Conservation (phyloP, 2,888 invertebrate species). For the Conomelus anceps region DNA sequence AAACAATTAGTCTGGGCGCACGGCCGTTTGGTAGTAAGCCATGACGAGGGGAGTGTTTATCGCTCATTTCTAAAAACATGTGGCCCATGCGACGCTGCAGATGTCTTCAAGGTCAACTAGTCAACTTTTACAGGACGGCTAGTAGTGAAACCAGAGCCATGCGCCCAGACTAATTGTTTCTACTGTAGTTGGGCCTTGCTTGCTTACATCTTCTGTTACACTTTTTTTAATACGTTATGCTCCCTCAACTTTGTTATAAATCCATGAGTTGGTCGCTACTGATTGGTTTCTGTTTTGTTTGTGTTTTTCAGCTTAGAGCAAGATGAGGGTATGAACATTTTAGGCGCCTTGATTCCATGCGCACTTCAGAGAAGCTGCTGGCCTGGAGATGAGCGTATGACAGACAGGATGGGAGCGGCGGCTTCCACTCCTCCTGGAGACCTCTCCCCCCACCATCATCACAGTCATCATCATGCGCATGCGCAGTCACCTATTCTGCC, state of each 20-base stretch:
- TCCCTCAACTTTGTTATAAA: background rate
- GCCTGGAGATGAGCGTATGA: slow-evolving; percentile 34
- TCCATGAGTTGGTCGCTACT: background rate
- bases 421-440: slow-evolving; percentile 32
- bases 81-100: too few species aligned
- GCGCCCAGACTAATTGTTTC: too few species aligned
- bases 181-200: too few species aligned
- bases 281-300: background rate
- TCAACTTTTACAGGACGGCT: too few species aligned
- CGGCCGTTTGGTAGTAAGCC: too few species aligned
- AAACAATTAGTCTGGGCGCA: too few species aligned
- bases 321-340: slow-evolving; percentile 32
- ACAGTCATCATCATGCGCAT: background rate
- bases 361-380: slow-evolving; percentile 30
- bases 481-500: slow-evolving; percentile 18
- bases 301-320: slow-evolving; percentile 18
- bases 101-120: too few species aligned
- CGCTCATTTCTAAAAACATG: too few species aligned
- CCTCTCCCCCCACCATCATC: slow-evolving; percentile 13
- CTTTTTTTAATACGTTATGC: too few species aligned
- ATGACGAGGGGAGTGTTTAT: too few species aligned
- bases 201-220: too few species aligned
- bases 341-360: slow-evolving; percentile 33
- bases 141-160: too few species aligned
- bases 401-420: slow-evolving; percentile 34